Evolutionary conservation across 2,113 vertebrate species (phyloP).

Genomic region (Odontesthes bonariensis): DNA sequence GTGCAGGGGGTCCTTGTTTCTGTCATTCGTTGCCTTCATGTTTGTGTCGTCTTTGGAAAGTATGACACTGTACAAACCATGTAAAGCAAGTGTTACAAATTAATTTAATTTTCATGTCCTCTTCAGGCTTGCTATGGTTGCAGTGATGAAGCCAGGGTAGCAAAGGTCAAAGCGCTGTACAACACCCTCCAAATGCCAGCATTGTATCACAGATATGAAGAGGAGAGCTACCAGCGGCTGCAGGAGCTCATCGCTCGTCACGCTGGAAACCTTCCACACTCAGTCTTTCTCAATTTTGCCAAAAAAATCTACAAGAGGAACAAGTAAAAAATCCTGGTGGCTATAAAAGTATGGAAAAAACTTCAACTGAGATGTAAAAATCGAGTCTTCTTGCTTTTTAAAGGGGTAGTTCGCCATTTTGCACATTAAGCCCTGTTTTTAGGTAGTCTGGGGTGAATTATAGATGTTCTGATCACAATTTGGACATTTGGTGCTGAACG

Average conservation of each 20-base stretch:
- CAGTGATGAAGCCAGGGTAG: conserved; percentile 87
- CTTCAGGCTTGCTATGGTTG: conserved; percentile 86
- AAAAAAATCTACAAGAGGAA: conserved; percentile 91
- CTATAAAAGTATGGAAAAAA: neutral
- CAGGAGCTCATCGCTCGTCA: conserved; percentile 83
- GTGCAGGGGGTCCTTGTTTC: too few relatives aligned
- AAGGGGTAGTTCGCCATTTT: too few relatives aligned
- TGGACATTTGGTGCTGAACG: too few relatives aligned
- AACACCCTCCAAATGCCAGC: conserved; percentile 81
- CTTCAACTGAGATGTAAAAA: neutral
- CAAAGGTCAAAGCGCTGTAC: conserved; percentile 90
- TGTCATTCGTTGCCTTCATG: too few relatives aligned
- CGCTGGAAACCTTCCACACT: conserved; percentile 80
- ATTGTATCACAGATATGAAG: conserved; percentile 85
- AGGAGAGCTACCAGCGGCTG: conserved; percentile 87
- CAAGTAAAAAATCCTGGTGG: conserved; percentile 81
- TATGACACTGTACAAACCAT: neutral
- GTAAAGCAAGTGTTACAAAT: neutral
- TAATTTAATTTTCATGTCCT: neutral
- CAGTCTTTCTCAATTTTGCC: conserved; percentile 88
- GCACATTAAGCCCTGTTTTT: too few relatives aligned
- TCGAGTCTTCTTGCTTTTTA: too few relatives aligned
- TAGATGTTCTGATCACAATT: too few relatives aligned
- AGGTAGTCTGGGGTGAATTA: too few relatives aligned
- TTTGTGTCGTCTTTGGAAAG: neutral